Evolutionary conservation across 2,113 vertebrate genomes (phyloP).

Genomic region (Burhinus bistriatus): DNA sequence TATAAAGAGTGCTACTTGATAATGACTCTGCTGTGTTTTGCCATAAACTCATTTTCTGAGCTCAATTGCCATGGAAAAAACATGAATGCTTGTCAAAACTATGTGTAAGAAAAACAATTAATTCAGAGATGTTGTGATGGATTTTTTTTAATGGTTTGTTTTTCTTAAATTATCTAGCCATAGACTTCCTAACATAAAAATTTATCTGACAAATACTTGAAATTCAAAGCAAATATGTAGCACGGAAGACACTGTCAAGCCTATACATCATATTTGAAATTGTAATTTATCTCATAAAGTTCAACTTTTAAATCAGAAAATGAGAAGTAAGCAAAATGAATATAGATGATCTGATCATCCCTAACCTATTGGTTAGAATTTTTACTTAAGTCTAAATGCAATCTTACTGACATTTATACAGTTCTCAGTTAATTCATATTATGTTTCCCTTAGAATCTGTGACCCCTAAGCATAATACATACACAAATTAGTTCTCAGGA

Average conservation of each 20-base stretch:
- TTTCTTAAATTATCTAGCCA: neutral
- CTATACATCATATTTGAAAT: neutral
- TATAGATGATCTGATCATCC: neutral
- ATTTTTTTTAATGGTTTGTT: neutral
- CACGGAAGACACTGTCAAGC: neutral
- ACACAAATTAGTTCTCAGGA: neutral
- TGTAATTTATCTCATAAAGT: neutral
- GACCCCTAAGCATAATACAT: neutral
- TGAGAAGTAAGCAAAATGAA: neutral
- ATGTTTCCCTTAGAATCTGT: neutral
- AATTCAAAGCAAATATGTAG: neutral
- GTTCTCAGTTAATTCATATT: neutral
- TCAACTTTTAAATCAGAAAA: constrained; percentile 13
- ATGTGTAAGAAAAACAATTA: neutral
- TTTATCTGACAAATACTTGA: neutral
- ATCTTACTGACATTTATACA: neutral
- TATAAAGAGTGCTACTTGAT: neutral
- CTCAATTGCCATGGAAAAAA: neutral
- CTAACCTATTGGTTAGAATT: neutral
- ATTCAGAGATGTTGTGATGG: neutral
- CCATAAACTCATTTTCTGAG: neutral
- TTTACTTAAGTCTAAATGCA: neutral
- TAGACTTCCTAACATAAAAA: neutral
- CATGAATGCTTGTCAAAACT: neutral
- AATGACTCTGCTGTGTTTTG: neutral